phyloP scores from a whole-genome alignment of 2,797 vertebrate genomes.

The Rhyacichthys aspro region DNA sequence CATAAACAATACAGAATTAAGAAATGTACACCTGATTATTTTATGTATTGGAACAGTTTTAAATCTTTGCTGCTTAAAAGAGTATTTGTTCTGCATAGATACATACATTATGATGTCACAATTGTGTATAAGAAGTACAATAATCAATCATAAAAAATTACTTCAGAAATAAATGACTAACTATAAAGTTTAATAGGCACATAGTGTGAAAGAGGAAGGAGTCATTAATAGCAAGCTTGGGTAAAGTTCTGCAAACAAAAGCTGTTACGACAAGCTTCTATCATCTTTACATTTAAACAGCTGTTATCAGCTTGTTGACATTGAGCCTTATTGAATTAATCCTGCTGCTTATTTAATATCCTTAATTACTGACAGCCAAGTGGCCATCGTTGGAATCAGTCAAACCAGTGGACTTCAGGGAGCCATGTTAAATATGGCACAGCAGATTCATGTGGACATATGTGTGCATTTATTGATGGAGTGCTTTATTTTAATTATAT shows the following conservation, averaged over 20 bases:
- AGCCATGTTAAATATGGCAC: constrained; percentile 30
- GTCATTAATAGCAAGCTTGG: not conserved
- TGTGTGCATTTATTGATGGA: constrained; percentile 15
- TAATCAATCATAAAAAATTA: too few relatives aligned
- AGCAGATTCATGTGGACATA: constrained; percentile 4
- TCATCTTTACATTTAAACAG: constrained; percentile 7
- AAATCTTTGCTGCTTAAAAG: too few relatives aligned
- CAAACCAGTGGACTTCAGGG: constrained; percentile 35
- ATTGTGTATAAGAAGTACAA: too few relatives aligned
- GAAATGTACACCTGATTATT: too few relatives aligned
- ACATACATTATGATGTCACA: too few relatives aligned
- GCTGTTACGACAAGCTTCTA: not conserved
- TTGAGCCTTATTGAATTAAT: constrained; percentile 56
- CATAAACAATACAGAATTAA: too few relatives aligned
- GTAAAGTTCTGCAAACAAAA: not conserved
- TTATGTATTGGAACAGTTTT: too few relatives aligned
- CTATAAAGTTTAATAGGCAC: too few relatives aligned
- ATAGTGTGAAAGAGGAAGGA: too few relatives aligned
- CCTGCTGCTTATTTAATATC: constrained; percentile 41
- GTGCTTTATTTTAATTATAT: constrained; percentile 56
- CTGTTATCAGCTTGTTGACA: constrained; percentile 16
- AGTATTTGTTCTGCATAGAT: too few relatives aligned
- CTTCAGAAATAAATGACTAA: too few relatives aligned
- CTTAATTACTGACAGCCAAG: constrained; percentile 60
- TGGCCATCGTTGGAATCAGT: constrained; percentile 56